Evolutionary conservation across 2,113 vertebrate species (phyloP).

Genomic region (Pelusios castaneus): DNA sequence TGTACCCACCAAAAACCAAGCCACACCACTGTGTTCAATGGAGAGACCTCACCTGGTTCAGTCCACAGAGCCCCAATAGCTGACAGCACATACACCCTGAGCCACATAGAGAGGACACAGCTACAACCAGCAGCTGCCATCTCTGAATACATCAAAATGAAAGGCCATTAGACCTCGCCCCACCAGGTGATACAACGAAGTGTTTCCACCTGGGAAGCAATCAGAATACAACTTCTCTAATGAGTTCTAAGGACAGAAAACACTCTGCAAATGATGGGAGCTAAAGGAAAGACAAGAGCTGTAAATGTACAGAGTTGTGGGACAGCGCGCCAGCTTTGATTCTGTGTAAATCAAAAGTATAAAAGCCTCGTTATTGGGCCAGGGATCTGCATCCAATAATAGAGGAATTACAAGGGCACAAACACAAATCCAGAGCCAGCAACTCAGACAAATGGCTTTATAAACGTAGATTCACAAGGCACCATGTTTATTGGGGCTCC

Average conservation of each 20-base stretch:
- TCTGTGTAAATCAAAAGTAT: neutral
- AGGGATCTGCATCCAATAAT: too few relatives aligned
- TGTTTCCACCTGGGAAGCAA: too few relatives aligned
- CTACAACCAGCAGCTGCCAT: constrained; percentile 30
- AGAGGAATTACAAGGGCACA: neutral
- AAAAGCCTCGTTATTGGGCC: neutral
- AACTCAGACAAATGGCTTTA: neutral
- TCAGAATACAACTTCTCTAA: neutral
- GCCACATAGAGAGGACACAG: constrained; percentile 16
- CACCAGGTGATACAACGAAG: constrained; percentile 51
- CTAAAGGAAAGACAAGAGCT: neutral
- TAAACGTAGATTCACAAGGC: neutral
- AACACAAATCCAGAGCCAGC: neutral
- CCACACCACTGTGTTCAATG: constrained; percentile 33
- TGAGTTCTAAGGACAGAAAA: neutral
- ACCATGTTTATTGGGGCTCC: neutral
- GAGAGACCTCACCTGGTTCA: constrained; percentile 23
- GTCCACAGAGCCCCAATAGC: constrained; percentile 37
- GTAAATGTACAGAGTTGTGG: neutral
- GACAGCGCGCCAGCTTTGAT: neutral
- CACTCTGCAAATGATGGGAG: neutral
- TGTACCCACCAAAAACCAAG: neutral
- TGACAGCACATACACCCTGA: neutral
- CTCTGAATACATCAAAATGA: constrained; percentile 30
- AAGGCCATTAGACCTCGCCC: neutral